phyloP scores from a whole-genome alignment of 1,140 invertebrate species.

The Cydia splendana region DNA sequence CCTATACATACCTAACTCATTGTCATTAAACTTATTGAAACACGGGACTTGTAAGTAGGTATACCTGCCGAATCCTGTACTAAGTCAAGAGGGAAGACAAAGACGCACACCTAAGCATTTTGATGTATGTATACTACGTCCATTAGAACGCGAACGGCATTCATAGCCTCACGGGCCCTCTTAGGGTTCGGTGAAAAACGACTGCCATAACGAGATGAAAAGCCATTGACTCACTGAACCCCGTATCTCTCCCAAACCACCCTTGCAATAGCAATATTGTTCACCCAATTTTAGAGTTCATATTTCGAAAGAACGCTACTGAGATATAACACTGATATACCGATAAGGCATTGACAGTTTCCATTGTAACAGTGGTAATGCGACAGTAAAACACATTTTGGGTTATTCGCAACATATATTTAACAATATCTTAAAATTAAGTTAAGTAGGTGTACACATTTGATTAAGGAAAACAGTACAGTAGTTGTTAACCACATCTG shows the following conservation, averaged over 20 bases:
- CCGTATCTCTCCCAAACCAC: background rate
- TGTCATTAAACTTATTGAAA: no score
- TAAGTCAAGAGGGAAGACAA: background rate
- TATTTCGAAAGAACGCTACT: background rate
- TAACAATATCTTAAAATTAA: background rate
- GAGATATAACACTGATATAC: background rate
- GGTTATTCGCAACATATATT: slow-evolving; percentile 7
- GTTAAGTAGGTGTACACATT: no score
- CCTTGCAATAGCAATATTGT: background rate
- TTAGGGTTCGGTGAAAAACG: slow-evolving; percentile 14
- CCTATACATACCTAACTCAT: no score
- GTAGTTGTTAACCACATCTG: no score
- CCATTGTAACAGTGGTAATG: slow-evolving; percentile 5
- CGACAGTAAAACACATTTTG: slow-evolving; percentile 8
- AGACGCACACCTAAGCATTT: background rate
- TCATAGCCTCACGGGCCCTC: background rate
- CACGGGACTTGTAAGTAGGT: no score
- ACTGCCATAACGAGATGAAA: slow-evolving; percentile 13
- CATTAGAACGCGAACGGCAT: background rate
- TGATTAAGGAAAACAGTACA: no score
- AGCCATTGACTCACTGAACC: background rate
- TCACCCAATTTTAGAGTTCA: background rate
- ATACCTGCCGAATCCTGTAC: no score
- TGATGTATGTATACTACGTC: background rate
- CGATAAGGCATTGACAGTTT: background rate